phyloP scores from a whole-genome alignment of 2,888 invertebrate species.

The Chironomus tentans region DNA sequence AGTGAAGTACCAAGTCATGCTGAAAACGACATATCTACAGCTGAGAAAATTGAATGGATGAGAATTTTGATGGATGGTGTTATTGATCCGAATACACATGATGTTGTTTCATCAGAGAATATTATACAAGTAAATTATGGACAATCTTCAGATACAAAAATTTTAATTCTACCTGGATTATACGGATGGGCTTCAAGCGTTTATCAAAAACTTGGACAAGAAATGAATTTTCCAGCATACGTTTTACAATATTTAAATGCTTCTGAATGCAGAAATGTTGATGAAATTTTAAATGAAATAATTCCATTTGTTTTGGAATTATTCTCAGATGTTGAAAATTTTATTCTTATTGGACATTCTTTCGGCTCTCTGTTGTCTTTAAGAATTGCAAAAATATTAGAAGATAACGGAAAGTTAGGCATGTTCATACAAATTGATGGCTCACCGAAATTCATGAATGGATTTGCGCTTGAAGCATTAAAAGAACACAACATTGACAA shows the following conservation, averaged over 20 bases:
- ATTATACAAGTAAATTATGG: conserved; percentile 45
- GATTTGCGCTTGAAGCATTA: not conserved
- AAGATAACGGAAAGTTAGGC: conserved; percentile 53
- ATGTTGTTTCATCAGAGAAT: conserved; percentile 41
- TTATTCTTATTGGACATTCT: not conserved
- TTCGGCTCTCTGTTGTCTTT: not conserved
- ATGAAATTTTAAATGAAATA: conserved; percentile 33
- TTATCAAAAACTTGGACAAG: conserved; percentile 37
- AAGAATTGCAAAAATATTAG: conserved; percentile 55
- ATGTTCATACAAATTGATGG: conserved; percentile 71
- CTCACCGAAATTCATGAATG: conserved; percentile 49
- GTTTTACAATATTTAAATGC: conserved; percentile 37
- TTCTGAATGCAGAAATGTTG: conserved; percentile 32
- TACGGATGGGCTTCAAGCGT: conserved; percentile 52
- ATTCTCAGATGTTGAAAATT: not conserved
- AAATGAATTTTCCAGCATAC: conserved; percentile 33
- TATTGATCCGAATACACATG: conserved; percentile 47
- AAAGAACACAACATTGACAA: not conserved
- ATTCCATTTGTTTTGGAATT: not conserved
- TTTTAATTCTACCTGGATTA: conserved; percentile 55
- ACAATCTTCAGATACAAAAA: conserved; percentile 30
- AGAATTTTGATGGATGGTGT: conserved; percentile 43
- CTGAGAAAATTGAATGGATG: conserved; percentile 43
- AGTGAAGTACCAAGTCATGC: too few species aligned
- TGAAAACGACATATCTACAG: conserved; percentile 24